Evolutionary conservation across 2,113 vertebrate genomes (phyloP), one percentile per base, ranked within the genome.

Genomic region (Ictalurus punctatus): DNA sequence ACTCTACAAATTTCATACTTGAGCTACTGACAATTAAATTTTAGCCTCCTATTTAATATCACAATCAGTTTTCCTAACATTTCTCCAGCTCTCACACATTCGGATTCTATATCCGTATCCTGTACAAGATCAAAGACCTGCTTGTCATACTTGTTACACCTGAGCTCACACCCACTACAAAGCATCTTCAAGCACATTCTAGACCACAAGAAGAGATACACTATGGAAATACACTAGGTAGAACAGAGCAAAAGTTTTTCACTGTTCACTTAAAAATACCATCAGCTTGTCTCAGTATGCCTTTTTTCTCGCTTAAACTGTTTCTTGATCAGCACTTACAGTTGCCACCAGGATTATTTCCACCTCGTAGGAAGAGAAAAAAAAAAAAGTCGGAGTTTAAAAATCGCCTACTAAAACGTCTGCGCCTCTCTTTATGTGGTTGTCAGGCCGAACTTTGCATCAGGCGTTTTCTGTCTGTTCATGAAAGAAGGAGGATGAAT

Each of bases 301-400:
- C 48, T 81, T 88, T 48, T 87, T 87, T 37, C 56, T 89, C 71
- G 44, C 84, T 86, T 81, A 88, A 91, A 91, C 87, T 84, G 86
- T 74, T 89, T 86, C 91, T 90, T 92, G 88, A 93, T 90, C 90
- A 88, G 76, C 63, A 87, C 85, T 92, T 74, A 91, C 90, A 90
- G 89, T 83, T 85, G 44, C 89, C 79, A 74, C 76, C 83, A 86
- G 89, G 89, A 90, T 89, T 88, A 83, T 76, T 78, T 90, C 74
- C 86, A 87, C 90, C 87, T 93, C 85, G 56, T 79, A 90, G 91
- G 87, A 87, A 81, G 78, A 48, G 2, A n/a, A 30, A 13, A 19
- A 54, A 19, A 87, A 87, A 90, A 37, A 54, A n/a, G 40, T 63
- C 84, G 1, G 48, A 74, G 79, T 92, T 86, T 89, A 79, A 90